These are phyloP conservation scores for Orussus abietinus DNA, from an alignment of 1,140 invertebrate species.

Conservation along the genomic window DNA sequence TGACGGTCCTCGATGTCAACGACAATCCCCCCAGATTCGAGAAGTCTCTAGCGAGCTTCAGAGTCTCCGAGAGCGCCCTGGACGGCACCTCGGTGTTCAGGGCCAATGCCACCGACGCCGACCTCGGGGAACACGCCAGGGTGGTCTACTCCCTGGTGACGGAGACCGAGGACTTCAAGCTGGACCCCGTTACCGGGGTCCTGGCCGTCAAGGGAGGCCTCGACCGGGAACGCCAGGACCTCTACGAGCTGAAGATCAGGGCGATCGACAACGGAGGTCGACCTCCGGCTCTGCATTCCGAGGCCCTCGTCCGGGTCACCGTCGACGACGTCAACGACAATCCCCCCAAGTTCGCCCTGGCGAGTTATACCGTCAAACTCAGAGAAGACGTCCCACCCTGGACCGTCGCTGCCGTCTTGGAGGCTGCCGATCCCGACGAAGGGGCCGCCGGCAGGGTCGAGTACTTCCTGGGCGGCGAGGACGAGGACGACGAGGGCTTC, in stretches of 20 bases:
- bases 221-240: constrained; percentile 78
- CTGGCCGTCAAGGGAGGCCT: constrained; percentile 71
- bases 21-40: constrained; percentile 85
- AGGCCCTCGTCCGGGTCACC: constrained; percentile 72
- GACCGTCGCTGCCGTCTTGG: constrained; percentile 77
- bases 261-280: constrained; percentile 73
- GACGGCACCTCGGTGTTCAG: constrained; percentile 80
- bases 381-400: constrained; percentile 88
- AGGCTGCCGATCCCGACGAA: constrained; percentile 83
- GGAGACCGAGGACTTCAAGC: constrained; percentile 77
- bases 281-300: constrained; percentile 61
- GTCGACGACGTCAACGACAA: constrained; percentile 93
- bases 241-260: constrained; percentile 79
- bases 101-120: constrained; percentile 82
- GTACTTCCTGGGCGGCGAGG: constrained; percentile 72
- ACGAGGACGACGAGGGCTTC: constrained; percentile 58
- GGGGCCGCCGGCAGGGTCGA: constrained; percentile 73
- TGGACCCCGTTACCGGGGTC: constrained; percentile 75
- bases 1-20: constrained; percentile 80
- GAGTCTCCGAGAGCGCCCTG: constrained; percentile 79
- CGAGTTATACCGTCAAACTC: constrained; percentile 76
- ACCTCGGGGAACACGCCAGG: constrained; percentile 75
- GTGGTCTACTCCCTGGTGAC: constrained; percentile 76
- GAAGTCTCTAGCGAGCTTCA: constrained; percentile 74
- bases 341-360: constrained; percentile 72